Evolutionary conservation across 2,888 invertebrate genomes (phyloP), one percentile per base, ranked within the genome.

Genomic region (Oasisia sp.): DNA sequence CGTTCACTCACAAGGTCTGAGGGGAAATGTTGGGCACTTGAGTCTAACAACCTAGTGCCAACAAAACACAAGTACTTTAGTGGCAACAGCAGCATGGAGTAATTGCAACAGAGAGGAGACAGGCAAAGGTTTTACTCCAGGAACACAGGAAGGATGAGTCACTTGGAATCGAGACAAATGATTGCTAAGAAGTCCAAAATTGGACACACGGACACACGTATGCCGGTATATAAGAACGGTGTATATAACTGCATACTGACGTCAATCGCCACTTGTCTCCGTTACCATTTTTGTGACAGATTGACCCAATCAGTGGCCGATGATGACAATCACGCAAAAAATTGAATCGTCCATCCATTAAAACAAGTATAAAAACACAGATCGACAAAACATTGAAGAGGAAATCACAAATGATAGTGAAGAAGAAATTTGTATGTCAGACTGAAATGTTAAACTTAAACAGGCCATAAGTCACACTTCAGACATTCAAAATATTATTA

Each of bases 61-160:
- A 74, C 74, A 74, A 74, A 74, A 74, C 74, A 74, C 74, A 74
- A 74, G 74, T 74, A 74, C 74, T 74, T 74, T 74, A 74, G 74
- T 74, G 74, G 74, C 74, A 74, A 74, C 27, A 74, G n/a, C 74
- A 74, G 50, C 50, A 50, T 0, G 1, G 50, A 50, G 50, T 50
- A 50, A 50, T 50, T 50, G 50, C 50, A 50, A 50, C 14, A 14
- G 50, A 14, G 50, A 50, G 74, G 27, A 19, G 74, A 27, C 74
- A 74, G 74, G 74, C 74, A 8, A 27, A 74, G 74, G n/a, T 74
- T 74, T n/a, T 74, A 74, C 74, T 74, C 7, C 5, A 0, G 27
- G 27, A 74, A 74, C 74, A 0, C 74, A 74, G n/a, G 4, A 74
- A n/a, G 74, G 27, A 74, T 74, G n/a, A 74, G 74, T 74, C 74